Evolutionary conservation across 2,113 vertebrate species (phyloP).

Genomic region (Otolemur garnettii): DNA sequence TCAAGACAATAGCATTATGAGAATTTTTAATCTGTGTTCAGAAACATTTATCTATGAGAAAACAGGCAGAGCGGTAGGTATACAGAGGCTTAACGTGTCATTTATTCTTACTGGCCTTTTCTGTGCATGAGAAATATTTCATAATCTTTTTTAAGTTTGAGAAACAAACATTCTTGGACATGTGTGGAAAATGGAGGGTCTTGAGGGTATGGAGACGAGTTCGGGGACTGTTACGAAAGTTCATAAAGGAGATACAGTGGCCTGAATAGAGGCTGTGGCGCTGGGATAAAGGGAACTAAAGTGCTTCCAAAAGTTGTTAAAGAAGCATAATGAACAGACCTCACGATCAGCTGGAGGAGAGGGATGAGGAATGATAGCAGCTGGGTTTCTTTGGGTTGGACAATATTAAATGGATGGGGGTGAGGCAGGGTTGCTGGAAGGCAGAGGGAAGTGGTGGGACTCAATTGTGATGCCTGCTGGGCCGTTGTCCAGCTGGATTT

Average conservation of each 20-base stretch:
- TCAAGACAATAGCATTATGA: slow-evolving; percentile 10
- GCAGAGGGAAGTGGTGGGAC: not conserved
- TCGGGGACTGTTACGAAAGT: not conserved
- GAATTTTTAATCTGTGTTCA: not conserved
- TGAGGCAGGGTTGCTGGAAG: not conserved
- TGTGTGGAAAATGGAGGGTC: not conserved
- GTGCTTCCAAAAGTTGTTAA: not conserved
- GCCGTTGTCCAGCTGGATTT: not conserved
- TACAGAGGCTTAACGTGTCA: not conserved
- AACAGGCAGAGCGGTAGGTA: not conserved
- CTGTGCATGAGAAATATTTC: slow-evolving; percentile 7
- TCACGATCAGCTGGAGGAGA: not conserved
- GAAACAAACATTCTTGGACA: not conserved
- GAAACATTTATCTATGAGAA: not conserved
- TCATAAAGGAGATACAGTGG: not conserved
- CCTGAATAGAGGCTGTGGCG: not conserved
- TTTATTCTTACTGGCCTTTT: slow-evolving; percentile 50
- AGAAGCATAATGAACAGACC: not conserved
- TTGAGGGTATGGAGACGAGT: not conserved
- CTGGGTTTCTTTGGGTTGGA: not conserved
- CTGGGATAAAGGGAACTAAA: not conserved
- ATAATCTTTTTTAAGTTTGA: slow-evolving; percentile 11
- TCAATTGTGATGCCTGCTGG: fast-evolving
- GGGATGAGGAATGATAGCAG: not conserved
- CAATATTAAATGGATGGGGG: not conserved